Conservation (phyloP, 2,113 vertebrate genomes). For the Oncorhynchus masou region DNA sequence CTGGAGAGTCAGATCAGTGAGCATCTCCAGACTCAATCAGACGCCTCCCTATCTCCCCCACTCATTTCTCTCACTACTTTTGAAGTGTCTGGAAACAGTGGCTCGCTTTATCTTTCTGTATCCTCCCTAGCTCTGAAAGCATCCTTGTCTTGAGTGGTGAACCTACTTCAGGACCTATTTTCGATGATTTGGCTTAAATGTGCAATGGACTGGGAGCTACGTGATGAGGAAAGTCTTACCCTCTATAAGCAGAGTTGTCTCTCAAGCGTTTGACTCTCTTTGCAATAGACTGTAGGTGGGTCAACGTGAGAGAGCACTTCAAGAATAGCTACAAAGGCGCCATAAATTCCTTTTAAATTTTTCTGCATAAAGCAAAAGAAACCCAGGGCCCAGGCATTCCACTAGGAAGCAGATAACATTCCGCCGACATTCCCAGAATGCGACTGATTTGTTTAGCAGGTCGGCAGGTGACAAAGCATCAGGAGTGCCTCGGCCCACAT, state of each 20-base stretch:
- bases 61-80: constrained; percentile 48
- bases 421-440: constrained; percentile 52
- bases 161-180: constrained; percentile 37
- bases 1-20: constrained; percentile 50
- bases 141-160: constrained; percentile 51
- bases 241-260: background rate
- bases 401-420: constrained; percentile 56
- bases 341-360: background rate
- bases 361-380: constrained; percentile 28
- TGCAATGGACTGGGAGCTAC: constrained; percentile 30
- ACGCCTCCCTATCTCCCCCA: constrained; percentile 47
- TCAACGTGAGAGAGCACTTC: constrained; percentile 49
- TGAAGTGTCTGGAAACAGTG: constrained; percentile 59
- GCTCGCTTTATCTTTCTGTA: constrained; percentile 56
- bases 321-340: constrained; percentile 27
- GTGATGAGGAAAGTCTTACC: constrained; percentile 10
- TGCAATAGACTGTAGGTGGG: constrained; percentile 7
- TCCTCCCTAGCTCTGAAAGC: constrained; percentile 52
- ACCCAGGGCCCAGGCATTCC: constrained; percentile 51
- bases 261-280: too few species aligned
- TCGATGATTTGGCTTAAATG: constrained; percentile 46
- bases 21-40: constrained; percentile 55
- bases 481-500: constrained; percentile 22
- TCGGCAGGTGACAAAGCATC: constrained; percentile 46
- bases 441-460: constrained; percentile 36